Conservation (phyloP, 1,140 invertebrate genomes). For the Heliconius hermathena region DNA sequence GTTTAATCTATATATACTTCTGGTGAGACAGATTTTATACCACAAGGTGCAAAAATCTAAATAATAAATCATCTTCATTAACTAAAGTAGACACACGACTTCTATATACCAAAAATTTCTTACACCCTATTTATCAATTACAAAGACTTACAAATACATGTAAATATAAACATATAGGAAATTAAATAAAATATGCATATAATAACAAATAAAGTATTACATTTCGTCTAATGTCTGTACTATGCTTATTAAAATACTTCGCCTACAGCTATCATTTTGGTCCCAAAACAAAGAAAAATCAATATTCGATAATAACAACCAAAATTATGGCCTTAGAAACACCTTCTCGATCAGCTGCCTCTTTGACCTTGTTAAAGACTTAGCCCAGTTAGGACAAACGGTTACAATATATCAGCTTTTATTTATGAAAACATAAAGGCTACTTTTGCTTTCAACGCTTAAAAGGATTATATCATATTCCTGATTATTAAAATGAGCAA, state of each 20-base stretch:
- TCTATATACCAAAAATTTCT: neutral
- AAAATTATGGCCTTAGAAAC: slow-evolving; percentile 69
- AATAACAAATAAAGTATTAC: neutral
- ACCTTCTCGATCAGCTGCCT: slow-evolving; percentile 70
- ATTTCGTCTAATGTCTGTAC: slow-evolving; percentile 20
- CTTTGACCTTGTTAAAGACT: slow-evolving; percentile 62
- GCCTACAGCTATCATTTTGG: slow-evolving; percentile 51
- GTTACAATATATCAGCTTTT: slow-evolving; percentile 18
- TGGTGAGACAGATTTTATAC: slow-evolving; percentile 56
- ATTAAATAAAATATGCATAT: neutral
- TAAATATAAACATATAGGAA: neutral
- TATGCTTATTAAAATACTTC: slow-evolving; percentile 57
- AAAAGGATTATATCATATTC: slow-evolving; percentile 1
- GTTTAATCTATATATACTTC: slow-evolving; percentile 54
- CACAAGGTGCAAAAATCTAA: slow-evolving; percentile 70
- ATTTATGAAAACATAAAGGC: slow-evolving; percentile 9
- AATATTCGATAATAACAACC: slow-evolving; percentile 62
- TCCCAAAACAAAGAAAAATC: slow-evolving; percentile 69
- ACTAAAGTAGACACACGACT: neutral
- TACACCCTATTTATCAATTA: neutral
- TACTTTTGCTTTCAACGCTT: slow-evolving; percentile 4
- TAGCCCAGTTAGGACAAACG: slow-evolving; percentile 57
- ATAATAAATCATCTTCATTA: slow-evolving; percentile 49
- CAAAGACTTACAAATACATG: neutral
- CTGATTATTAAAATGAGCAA: neutral